phyloP scores from a whole-genome alignment of 2,797 vertebrate genomes.

The Epinephelus coioides region DNA sequence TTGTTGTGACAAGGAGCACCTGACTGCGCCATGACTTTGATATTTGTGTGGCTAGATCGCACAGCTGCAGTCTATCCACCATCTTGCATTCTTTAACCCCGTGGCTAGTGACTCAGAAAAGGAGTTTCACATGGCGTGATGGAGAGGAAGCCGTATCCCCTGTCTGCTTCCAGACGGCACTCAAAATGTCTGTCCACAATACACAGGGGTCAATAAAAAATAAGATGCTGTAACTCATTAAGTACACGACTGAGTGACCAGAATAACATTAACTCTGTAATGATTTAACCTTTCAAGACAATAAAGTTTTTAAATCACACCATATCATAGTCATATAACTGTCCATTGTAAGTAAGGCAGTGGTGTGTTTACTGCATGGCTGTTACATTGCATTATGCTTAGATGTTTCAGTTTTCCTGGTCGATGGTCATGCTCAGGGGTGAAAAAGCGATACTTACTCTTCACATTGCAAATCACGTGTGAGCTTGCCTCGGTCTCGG shows the following conservation, averaged over 20 bases:
- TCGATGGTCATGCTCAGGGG: neutral
- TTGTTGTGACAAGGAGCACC: conserved; percentile 17
- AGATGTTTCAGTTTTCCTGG: neutral
- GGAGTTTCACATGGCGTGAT: neutral
- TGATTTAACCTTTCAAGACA: neutral
- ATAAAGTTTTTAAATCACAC: neutral
- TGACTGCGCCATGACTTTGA: neutral
- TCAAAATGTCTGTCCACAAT: conserved; percentile 23
- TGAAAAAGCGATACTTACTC: conserved; percentile 83
- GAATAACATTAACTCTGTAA: neutral
- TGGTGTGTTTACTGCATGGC: neutral
- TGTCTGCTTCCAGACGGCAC: conserved; percentile 7
- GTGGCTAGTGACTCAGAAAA: conserved; percentile 3
- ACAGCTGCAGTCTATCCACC: conserved; percentile 7
- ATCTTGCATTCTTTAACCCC: conserved; percentile 18
- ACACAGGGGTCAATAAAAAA: conserved; percentile 9
- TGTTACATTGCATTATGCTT: neutral
- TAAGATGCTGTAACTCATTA: conserved; percentile 1
- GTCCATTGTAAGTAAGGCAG: too few relatives aligned
- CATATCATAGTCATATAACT: neutral
- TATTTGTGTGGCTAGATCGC: neutral
- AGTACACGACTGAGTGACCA: conserved; percentile 7
- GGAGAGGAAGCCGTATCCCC: conserved; percentile 18
- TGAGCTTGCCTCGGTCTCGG: conserved; percentile 91
- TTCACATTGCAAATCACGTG: conserved; percentile 92